phyloP scores from a whole-genome alignment of 2,888 invertebrate species.

The Opisthograptis luteolata region DNA sequence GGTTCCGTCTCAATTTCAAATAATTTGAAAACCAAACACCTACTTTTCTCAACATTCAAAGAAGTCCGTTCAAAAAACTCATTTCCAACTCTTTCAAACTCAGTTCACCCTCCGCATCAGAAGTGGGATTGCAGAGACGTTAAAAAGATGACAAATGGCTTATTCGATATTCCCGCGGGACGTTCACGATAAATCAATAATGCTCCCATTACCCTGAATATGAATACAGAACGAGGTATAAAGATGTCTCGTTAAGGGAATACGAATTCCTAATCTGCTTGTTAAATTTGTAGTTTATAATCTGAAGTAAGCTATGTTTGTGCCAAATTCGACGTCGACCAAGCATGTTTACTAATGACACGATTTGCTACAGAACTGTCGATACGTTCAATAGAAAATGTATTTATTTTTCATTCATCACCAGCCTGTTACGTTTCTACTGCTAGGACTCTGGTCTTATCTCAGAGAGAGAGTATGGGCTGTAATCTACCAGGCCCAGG shows the following conservation, averaged over 20 bases:
- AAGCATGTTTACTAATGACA: too few relatives aligned
- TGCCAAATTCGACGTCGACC: too few relatives aligned
- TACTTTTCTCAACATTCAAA: constrained; percentile 1
- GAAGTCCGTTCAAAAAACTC: constrained; percentile 18
- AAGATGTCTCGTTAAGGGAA: constrained; percentile 43
- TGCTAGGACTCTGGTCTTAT: too few relatives aligned
- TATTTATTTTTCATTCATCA: too few relatives aligned
- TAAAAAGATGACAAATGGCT: constrained; percentile 56
- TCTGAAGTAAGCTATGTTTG: not conserved
- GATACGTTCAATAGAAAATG: too few relatives aligned
- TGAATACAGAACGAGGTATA: constrained; percentile 48
- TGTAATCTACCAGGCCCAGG: too few relatives aligned
- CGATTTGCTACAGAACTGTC: too few relatives aligned
- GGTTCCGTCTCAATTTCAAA: constrained; percentile 1
- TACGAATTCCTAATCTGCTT: constrained; percentile 1
- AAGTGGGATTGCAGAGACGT: constrained; percentile 32
- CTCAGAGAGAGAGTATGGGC: too few relatives aligned
- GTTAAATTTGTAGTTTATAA: constrained; percentile 11
- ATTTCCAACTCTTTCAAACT: constrained; percentile 25
- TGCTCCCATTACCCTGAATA: constrained; percentile 51
- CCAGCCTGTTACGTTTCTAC: too few relatives aligned
- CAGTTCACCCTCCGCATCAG: constrained; percentile 23
- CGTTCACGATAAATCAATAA: constrained; percentile 58
- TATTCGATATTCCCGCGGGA: constrained; percentile 53
- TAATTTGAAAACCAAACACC: not conserved